Conservation (phyloP, 2,113 vertebrate genomes). For the Mormyrus iriodes region DNA sequence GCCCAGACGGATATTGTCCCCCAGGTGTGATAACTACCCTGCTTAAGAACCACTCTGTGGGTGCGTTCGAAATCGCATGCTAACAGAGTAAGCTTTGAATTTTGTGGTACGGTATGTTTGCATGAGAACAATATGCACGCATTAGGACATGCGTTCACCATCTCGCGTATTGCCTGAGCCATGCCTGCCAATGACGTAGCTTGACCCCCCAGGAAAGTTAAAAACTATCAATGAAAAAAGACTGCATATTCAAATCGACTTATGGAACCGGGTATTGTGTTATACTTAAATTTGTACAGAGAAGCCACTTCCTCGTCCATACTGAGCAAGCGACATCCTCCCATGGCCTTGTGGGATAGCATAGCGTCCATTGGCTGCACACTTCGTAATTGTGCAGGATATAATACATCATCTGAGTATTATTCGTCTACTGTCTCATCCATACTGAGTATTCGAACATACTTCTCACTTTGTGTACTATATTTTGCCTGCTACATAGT, state of each 20-base stretch:
- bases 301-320: background rate
- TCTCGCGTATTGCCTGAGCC: no score
- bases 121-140: background rate
- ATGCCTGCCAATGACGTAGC: background rate
- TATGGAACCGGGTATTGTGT: background rate
- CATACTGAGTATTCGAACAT: background rate
- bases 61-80: background rate
- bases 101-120: background rate
- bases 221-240: background rate
- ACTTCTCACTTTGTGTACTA: background rate
- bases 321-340: background rate
- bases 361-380: background rate
- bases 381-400: background rate
- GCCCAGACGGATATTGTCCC: slow-evolving; percentile 49
- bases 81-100: background rate
- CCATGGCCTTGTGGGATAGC: background rate
- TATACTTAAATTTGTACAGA: background rate
- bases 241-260: background rate
- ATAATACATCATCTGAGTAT: background rate
- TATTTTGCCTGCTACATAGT: background rate
- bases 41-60: slow-evolving; percentile 30
- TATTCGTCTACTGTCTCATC: background rate
- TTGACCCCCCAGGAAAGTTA: background rate
- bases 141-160: no score
- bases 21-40: slow-evolving; percentile 34